These are phyloP conservation scores for Leucoraja ocellata DNA, from an alignment of 2,797 vertebrate genomes.

Conservation along the genomic window DNA sequence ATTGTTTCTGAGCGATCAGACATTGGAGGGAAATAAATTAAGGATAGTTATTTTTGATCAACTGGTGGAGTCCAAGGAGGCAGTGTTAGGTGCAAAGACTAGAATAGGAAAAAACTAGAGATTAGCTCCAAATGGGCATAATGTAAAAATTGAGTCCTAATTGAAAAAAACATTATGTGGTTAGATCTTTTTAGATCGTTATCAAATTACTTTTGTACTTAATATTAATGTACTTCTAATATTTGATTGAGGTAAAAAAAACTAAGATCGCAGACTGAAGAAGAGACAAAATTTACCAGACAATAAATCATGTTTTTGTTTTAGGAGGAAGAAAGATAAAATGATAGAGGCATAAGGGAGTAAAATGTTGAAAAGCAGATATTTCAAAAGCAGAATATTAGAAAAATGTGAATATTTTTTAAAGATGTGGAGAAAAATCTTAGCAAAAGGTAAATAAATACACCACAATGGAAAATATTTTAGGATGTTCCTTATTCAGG, in stretches of 20 bases:
- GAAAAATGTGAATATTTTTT: not conserved
- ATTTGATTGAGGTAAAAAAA: not conserved
- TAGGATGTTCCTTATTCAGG: not conserved
- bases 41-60: not conserved
- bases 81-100: not conserved
- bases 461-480: not conserved
- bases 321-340: not conserved
- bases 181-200: not conserved
- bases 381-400: not conserved
- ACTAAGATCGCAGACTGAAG: not conserved
- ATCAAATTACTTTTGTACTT: not conserved
- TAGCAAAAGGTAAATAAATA: not conserved
- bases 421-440: not conserved
- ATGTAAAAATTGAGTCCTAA: not conserved
- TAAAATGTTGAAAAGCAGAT: not conserved
- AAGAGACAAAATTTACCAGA: not conserved
- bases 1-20: not conserved
- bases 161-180: not conserved
- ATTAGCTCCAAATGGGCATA: not conserved
- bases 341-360: not conserved
- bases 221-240: not conserved
- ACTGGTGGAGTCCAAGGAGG: not conserved
- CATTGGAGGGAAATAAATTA: not conserved
- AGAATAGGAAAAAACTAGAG: not conserved
- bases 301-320: not conserved